Conservation (phyloP, 1,140 invertebrate genomes). For the Drosophila fuyamai region DNA sequence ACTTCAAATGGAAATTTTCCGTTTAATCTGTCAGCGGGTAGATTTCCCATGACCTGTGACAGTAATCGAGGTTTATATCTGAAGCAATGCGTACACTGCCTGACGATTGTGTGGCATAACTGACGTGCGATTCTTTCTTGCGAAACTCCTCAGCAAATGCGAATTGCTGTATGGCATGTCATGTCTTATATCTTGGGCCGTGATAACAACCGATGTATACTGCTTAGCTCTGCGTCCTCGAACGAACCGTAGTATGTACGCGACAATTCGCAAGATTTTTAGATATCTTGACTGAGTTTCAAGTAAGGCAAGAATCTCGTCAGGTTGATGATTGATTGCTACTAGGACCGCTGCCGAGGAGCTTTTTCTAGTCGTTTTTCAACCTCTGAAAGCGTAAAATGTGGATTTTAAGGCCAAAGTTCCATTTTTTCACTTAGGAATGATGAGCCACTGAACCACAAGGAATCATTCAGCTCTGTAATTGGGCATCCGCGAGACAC, state of each 20-base stretch:
- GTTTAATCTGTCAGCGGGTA: background rate
- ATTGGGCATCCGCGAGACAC: background rate
- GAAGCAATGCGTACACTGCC: background rate
- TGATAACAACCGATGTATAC: background rate
- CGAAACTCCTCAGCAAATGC: background rate
- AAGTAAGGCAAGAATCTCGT: background rate
- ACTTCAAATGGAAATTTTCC: background rate
- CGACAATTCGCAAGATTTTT: background rate
- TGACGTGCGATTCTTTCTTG: background rate
- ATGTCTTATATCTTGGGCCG: background rate
- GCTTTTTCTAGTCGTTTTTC: no score
- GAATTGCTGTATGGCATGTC: background rate
- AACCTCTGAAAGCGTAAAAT: no score
- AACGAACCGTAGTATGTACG: background rate
- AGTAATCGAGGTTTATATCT: background rate
- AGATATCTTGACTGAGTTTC: background rate
- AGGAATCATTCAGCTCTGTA: background rate
- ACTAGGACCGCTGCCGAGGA: no score
- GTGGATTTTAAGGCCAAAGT: no score
- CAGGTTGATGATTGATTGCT: no score
- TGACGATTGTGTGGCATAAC: background rate
- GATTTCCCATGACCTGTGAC: background rate
- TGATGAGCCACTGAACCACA: background rate
- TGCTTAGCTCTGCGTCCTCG: background rate
- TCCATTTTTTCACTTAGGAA: background rate